These are phyloP conservation scores for Nixonia krombeini DNA, from an alignment of 1,140 invertebrate species.

Conservation along the genomic window DNA sequence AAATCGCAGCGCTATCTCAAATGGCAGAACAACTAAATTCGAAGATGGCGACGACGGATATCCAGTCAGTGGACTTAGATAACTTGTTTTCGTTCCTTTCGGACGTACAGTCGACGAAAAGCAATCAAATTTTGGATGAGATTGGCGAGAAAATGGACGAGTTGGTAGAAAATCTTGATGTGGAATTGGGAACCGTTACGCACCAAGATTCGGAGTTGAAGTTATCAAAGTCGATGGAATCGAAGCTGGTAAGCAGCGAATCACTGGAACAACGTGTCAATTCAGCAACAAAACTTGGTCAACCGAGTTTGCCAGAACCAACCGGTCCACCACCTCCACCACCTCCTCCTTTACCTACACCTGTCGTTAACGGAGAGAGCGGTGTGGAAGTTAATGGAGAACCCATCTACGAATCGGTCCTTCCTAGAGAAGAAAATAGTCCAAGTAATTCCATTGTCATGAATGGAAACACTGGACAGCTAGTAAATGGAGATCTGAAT, in stretches of 20 bases:
- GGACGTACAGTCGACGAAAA: conserved; percentile 79
- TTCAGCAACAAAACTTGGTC: conserved; percentile 61
- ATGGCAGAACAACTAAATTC: conserved; percentile 84
- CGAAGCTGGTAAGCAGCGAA: conserved; percentile 60
- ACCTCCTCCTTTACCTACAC: conserved; percentile 62
- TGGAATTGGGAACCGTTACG: conserved; percentile 77
- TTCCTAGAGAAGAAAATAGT: conserved; percentile 76
- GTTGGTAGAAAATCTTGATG: conserved; percentile 84
- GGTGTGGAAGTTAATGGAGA: conserved; percentile 71
- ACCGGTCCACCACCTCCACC: conserved; percentile 80
- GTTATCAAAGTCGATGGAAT: conserved; percentile 62
- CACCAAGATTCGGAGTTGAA: conserved; percentile 72
- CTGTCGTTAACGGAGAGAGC: conserved; percentile 57
- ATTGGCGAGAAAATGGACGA: conserved; percentile 88
- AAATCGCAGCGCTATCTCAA: conserved; percentile 81
- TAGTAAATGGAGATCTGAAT: conserved; percentile 64
- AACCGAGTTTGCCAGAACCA: conserved; percentile 81
- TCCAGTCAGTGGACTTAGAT: conserved; percentile 88
- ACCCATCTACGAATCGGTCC: conserved; percentile 88
- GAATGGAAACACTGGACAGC: conserved; percentile 53
- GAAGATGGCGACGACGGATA: conserved; percentile 72
- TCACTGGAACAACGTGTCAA: conserved; percentile 38
- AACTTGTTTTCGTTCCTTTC: conserved; percentile 94
- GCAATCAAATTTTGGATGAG: conserved; percentile 83
- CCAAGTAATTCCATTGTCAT: conserved; percentile 55